A percentile compares a stretch with the other conserved stretches of the same genome.
Conservation (phyloP, 2,888 invertebrate species). For the Aradus depressus region DNA sequence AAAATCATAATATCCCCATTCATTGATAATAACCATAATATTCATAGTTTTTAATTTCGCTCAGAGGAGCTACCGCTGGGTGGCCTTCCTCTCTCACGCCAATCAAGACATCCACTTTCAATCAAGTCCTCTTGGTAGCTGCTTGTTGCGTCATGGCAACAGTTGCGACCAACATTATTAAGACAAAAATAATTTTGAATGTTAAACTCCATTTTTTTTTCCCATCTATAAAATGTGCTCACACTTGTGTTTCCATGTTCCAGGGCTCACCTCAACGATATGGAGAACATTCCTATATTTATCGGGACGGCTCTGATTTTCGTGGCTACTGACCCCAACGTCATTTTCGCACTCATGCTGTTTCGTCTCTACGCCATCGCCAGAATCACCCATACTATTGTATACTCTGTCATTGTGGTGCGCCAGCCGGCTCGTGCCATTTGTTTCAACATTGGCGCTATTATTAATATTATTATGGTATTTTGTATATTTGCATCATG, state of each 20-base stretch:
- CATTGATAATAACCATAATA: no score
- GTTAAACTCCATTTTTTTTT: not conserved
- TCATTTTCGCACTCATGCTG: slow-evolving; percentile 29
- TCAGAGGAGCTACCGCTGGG: no score
- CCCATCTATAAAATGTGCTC: not conserved
- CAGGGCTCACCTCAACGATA: slow-evolving; percentile 31
- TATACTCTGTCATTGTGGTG: slow-evolving; percentile 27
- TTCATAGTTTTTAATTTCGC: no score
- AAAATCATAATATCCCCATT: no score
- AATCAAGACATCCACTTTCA: no score
- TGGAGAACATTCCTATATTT: slow-evolving; percentile 32
- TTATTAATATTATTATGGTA: slow-evolving; percentile 10
- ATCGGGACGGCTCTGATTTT: slow-evolving; percentile 29
- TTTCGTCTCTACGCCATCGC: slow-evolving; percentile 30
- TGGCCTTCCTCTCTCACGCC: no score
- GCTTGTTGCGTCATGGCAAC: no score
- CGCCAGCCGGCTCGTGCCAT: slow-evolving; percentile 29
- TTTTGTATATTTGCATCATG: slow-evolving; percentile 7
- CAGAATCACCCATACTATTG: slow-evolving; percentile 29
- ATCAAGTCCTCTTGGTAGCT: no score
- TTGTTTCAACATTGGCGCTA: slow-evolving; percentile 25
- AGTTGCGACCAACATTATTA: not conserved
- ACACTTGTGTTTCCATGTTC: slow-evolving; percentile 13
- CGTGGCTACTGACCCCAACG: slow-evolving; percentile 28
- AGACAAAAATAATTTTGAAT: not conserved